Percentiles rank a stretch among this genome's conserved stretches.
Conservation (phyloP, 1,140 invertebrate genomes). For the Megalonaias nervosa region DNA sequence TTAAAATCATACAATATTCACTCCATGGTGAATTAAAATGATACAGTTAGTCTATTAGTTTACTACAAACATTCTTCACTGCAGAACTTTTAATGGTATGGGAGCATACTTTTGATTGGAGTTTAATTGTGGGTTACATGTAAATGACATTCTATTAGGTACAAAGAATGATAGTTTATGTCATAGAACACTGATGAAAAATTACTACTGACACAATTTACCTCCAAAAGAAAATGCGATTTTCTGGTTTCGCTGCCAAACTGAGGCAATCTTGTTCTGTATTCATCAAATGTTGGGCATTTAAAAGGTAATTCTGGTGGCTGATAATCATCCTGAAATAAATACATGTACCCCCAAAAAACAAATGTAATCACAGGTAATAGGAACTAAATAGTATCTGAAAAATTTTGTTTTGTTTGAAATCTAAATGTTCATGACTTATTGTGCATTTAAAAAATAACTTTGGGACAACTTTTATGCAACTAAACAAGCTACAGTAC, state of each 20-base stretch:
- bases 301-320: conserved; percentile 50
- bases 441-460: neutral
- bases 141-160: neutral
- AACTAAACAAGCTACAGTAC: neutral
- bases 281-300: conserved; percentile 36
- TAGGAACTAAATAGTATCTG: neutral
- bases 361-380: neutral
- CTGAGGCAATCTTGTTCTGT: conserved; percentile 22
- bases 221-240: conserved; percentile 58
- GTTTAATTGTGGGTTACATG: too few species aligned
- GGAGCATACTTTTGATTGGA: too few species aligned
- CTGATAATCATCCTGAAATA: conserved; percentile 51
- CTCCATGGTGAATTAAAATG: too few species aligned
- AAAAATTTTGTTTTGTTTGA: neutral
- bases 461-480: neutral
- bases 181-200: neutral
- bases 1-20: too few species aligned
- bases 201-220: conserved; percentile 1
- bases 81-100: too few species aligned
- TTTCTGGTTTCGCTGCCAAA: conserved; percentile 54
- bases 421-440: neutral
- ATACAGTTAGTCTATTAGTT: too few species aligned
- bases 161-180: neutral
- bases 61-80: too few species aligned
- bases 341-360: neutral